Evolutionary conservation across 2,113 vertebrate species (phyloP), one percentile per base, ranked within the genome.

Genomic region (Cyanoramphus novaezelandiae): DNA sequence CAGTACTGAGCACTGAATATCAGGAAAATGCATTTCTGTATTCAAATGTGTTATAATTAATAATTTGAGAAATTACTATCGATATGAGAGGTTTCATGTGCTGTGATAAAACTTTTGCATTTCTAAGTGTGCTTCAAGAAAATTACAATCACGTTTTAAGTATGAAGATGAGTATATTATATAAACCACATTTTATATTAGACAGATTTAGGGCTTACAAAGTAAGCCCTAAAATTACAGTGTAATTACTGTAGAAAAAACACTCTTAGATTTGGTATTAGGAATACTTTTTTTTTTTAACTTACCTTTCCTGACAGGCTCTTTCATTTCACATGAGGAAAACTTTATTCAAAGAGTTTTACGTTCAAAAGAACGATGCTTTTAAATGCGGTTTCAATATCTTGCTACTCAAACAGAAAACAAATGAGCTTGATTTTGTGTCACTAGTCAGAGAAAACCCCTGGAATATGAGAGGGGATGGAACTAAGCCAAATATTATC

Each of bases 1-100:
- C 49, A 52, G 41, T 2, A 12, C 53, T 17, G 71, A 80, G 41
- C 52, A 20, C 1, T 3, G 3, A 55, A 0, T 5, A 64, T 3
- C 43, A 75, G 8, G 50, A 31, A 67, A 78, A 39, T 16, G 21
- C 4, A 1, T 9, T 15, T 33, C 7, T 5, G 14, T 11, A 24
- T 37, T 70, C 17, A 39, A 70, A 33, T 10, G 4, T 3, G 43
- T 55, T 13, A 8, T 15, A 43, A 67, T 37, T 7, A 67, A 46
- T 43, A 21, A 71, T 27, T 39, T 23, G 21, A 79, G 23, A 43
- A 87, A 41, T 15, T 25, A 21, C 3, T 31, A 37, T 7, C 20
- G 43, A 31, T 9, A 24, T 2, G 46, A 23, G 55, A 81, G 16
- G 57, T 50, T 31, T 13, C 5, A 37, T 0, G 37, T 16, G 47